Evolutionary conservation across 2,113 vertebrate genomes (phyloP).

Genomic region (Anolis sagrei): DNA sequence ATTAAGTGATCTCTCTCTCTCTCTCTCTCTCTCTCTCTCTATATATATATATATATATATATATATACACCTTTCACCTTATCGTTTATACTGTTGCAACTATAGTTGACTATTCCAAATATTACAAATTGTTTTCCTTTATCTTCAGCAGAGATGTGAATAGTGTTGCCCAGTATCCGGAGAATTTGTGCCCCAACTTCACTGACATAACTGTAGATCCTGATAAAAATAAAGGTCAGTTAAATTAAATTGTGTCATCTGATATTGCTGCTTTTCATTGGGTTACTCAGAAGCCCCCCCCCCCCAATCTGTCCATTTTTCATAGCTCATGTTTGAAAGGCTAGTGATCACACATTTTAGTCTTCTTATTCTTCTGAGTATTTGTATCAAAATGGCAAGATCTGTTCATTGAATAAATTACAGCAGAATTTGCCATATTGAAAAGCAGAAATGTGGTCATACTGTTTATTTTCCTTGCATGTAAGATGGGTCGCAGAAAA

Average conservation of each 20-base stretch:
- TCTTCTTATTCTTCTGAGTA: background rate
- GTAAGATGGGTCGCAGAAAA: background rate
- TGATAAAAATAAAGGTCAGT: constrained; percentile 86
- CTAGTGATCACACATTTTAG: background rate
- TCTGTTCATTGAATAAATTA: background rate
- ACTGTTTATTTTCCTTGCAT: no score
- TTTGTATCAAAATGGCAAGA: background rate
- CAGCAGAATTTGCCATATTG: background rate
- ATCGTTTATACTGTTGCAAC: background rate
- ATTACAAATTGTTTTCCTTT: background rate
- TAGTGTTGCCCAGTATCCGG: constrained; percentile 65
- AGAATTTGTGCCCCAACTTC: constrained; percentile 81
- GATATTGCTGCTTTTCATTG: background rate
- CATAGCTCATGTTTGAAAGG: no score
- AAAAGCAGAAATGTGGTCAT: background rate
- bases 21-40: no score
- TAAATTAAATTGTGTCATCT: background rate
- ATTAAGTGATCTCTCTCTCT: no score
- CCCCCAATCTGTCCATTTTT: no score
- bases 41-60: no score
- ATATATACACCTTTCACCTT: no score
- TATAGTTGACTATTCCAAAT: background rate
- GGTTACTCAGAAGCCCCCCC: background rate
- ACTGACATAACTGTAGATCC: constrained; percentile 80
- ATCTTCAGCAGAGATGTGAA: constrained; percentile 68